These are phyloP conservation scores for Galagoides demidoff DNA, from an alignment of 2,797 vertebrate species.

Conservation along the genomic window DNA sequence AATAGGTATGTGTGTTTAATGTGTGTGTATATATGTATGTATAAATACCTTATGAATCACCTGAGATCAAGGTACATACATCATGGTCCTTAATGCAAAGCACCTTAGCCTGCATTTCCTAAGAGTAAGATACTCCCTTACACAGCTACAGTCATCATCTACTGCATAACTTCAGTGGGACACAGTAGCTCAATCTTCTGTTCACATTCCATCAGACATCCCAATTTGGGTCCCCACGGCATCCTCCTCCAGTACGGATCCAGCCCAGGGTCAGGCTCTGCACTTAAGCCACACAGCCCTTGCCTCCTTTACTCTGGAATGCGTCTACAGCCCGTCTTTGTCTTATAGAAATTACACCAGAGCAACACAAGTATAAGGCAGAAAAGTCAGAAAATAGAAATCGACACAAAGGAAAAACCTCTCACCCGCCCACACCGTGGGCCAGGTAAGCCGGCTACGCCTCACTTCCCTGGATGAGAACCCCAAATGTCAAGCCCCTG, in stretches of 20 bases:
- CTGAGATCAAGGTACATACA: not conserved
- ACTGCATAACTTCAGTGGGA: not conserved
- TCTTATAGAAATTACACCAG: not conserved
- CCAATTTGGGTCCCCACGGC: not conserved
- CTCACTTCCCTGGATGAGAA: not conserved
- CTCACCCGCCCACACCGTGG: not conserved
- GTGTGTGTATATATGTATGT: not conserved
- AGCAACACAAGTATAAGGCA: not conserved
- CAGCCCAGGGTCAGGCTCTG: not conserved
- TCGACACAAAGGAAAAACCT: not conserved
- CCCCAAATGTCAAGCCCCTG: not conserved
- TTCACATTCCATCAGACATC: not conserved
- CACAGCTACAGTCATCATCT: not conserved
- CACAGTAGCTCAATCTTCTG: not conserved
- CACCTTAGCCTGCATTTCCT: not conserved
- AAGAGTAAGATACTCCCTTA: not conserved
- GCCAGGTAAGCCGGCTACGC: fast-evolving
- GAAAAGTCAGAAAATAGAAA: not conserved
- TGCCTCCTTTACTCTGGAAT: not conserved
- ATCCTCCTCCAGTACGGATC: not conserved
- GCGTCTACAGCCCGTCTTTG: not conserved
- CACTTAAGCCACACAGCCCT: not conserved
- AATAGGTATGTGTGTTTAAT: not conserved
- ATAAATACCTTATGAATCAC: not conserved
- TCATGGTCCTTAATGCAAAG: not conserved